phyloP scores from a whole-genome alignment of 2,888 invertebrate species.

The Iphiclides podalirius region DNA sequence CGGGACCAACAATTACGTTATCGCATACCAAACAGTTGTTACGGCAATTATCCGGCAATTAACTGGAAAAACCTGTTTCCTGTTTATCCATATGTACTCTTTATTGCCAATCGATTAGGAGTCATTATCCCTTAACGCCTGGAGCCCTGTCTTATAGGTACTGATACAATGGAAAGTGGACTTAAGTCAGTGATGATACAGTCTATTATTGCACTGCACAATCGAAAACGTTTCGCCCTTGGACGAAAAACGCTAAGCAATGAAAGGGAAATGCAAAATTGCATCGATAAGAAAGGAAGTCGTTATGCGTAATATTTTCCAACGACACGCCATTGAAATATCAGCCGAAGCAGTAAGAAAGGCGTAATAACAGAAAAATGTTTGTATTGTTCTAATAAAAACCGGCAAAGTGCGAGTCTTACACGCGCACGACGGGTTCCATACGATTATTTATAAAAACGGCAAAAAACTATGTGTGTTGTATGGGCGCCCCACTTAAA shows the following conservation, averaged over 20 bases:
- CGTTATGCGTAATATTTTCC: constrained; percentile 18
- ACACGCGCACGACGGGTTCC: too few relatives aligned
- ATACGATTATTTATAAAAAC: too few relatives aligned
- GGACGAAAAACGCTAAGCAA: constrained; percentile 11
- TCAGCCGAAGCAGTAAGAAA: constrained; percentile 2
- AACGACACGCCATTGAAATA: constrained; percentile 3
- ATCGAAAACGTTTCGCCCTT: constrained; percentile 1
- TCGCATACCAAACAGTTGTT: constrained; percentile 10
- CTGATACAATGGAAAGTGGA: neutral
- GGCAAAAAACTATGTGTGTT: too few relatives aligned
- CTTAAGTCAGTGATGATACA: neutral
- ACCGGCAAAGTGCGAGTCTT: too few relatives aligned
- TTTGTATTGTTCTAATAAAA: neutral
- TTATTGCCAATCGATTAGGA: constrained; percentile 11
- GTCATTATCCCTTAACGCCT: constrained; percentile 11
- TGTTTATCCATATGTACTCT: constrained; percentile 9
- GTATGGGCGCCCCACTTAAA: too few relatives aligned
- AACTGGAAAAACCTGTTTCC: constrained; percentile 17
- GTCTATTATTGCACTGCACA: neutral
- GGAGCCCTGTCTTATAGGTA: neutral
- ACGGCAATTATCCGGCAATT: constrained; percentile 21
- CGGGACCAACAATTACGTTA: too few relatives aligned
- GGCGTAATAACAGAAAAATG: neutral
- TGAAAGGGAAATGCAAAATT: constrained; percentile 24
- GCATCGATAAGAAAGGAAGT: constrained; percentile 25